Evolutionary conservation across 1,140 invertebrate genomes (phyloP).

Genomic region (Drosophila burlai): DNA sequence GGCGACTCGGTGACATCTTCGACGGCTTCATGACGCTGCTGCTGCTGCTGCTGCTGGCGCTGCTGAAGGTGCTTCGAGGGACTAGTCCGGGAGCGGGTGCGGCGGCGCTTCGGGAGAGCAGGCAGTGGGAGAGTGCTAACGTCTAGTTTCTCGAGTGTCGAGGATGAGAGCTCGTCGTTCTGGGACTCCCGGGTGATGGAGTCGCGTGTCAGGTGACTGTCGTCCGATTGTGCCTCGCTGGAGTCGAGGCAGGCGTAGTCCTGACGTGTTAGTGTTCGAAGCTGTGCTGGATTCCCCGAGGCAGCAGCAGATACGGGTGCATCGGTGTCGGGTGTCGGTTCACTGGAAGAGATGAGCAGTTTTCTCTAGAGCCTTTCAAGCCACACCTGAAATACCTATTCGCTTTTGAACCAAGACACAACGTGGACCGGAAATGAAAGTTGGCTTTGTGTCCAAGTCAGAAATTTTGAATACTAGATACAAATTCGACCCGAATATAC

Average conservation of each 20-base stretch:
- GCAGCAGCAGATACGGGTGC: background rate
- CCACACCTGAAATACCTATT: too few species aligned
- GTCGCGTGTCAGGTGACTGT: slow-evolving; percentile 81
- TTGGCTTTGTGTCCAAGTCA: background rate
- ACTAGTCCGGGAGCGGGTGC: slow-evolving; percentile 69
- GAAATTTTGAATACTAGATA: background rate
- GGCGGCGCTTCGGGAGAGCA: slow-evolving; percentile 75
- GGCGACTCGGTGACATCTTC: slow-evolving; percentile 33
- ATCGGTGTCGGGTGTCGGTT: slow-evolving; percentile 9
- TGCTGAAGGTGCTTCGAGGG: slow-evolving; percentile 68
- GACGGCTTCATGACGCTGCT: slow-evolving; percentile 34
- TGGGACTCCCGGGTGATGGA: slow-evolving; percentile 80
- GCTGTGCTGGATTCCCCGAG: slow-evolving; percentile 1
- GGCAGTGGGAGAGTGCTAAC: slow-evolving; percentile 78
- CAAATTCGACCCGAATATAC: too few species aligned
- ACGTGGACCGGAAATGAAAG: background rate
- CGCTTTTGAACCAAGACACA: background rate
- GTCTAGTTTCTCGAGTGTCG: slow-evolving; percentile 80
- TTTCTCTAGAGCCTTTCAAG: background rate
- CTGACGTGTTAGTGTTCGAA: slow-evolving; percentile 38
- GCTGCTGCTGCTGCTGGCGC: slow-evolving; percentile 39
- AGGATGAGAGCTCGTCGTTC: slow-evolving; percentile 80
- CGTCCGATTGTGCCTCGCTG: slow-evolving; percentile 80
- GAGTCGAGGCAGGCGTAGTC: slow-evolving; percentile 78
- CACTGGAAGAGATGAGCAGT: slow-evolving; percentile 13